phyloP scores from a whole-genome alignment of 2,113 vertebrate genomes.

The Esox niger region DNA sequence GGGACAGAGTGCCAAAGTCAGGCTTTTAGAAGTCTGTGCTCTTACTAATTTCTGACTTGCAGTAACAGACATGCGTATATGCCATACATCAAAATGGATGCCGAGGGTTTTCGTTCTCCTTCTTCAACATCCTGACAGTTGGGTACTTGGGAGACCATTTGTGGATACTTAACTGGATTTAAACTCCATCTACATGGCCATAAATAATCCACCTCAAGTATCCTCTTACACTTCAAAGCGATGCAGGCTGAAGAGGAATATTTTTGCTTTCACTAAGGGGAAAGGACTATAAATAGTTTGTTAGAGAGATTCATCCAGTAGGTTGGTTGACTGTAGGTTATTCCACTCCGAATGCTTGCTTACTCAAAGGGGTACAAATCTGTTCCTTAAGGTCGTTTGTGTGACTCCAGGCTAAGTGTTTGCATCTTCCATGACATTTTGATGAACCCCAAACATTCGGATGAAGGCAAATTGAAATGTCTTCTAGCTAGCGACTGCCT shows the following conservation, averaged over 20 bases:
- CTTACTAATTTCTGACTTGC: constrained; percentile 36
- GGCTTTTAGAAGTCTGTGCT: constrained; percentile 18
- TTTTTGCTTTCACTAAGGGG: constrained; percentile 51
- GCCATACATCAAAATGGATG: constrained; percentile 11
- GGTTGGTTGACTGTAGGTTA: constrained; percentile 22
- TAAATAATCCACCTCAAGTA: constrained; percentile 73
- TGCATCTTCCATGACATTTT: constrained; percentile 44
- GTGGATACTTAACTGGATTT: constrained; percentile 59
- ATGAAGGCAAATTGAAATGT: constrained; percentile 54
- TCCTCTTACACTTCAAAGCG: constrained; percentile 70
- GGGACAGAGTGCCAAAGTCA: constrained; percentile 3
- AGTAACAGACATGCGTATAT: constrained; percentile 16
- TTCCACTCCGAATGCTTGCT: constrained; percentile 42
- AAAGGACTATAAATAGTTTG: constrained; percentile 61
- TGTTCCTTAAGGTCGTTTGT: constrained; percentile 32
- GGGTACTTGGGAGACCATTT: constrained; percentile 36
- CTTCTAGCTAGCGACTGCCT: constrained; percentile 17
- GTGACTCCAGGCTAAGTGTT: constrained; percentile 37
- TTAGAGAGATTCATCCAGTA: constrained; percentile 2
- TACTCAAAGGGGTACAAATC: constrained; percentile 27
- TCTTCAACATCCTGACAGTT: constrained; percentile 27
- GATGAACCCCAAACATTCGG: constrained; percentile 43
- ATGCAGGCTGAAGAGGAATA: constrained; percentile 66
- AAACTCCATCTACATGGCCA: constrained; percentile 54
- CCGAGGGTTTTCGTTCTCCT: constrained; percentile 23